Percentiles rank a stretch among this genome's conserved stretches.
Evolutionary conservation across 2,113 vertebrate species (phyloP).

Genomic region (Tachysurus fulvidraco): DNA sequence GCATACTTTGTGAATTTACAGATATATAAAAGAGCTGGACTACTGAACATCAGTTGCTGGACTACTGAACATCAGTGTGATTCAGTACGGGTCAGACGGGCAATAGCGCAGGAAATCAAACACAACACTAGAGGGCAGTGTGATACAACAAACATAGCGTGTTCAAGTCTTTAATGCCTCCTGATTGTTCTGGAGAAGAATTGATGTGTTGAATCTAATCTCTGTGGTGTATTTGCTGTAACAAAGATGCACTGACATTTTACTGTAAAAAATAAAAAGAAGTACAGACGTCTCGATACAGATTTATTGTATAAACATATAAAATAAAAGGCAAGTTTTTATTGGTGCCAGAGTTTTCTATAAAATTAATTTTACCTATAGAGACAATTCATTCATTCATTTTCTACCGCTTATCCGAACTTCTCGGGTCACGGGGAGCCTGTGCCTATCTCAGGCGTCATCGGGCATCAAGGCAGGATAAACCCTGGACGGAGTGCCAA

Average conservation of each 20-base stretch:
- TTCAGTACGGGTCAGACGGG: neutral
- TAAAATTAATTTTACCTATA: too few species aligned
- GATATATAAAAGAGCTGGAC: neutral
- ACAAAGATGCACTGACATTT: neutral
- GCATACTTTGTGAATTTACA: neutral
- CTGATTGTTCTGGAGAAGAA: neutral
- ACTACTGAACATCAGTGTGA: neutral
- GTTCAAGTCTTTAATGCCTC: neutral
- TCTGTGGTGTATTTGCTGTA: neutral
- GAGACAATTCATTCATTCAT: too few species aligned
- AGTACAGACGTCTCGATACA: neutral
- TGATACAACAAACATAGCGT: neutral
- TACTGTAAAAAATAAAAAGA: neutral
- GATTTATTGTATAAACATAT: too few species aligned
- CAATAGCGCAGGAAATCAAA: neutral
- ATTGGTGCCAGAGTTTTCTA: too few species aligned
- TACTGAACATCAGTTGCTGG: neutral
- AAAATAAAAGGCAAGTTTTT: too few species aligned
- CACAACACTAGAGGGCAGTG: conserved; percentile 28
- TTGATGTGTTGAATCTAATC: neutral
- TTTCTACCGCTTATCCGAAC: too few species aligned
- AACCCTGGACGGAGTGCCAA: too few species aligned
- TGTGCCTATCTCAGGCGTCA: too few species aligned
- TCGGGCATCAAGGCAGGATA: too few species aligned
- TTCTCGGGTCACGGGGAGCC: too few species aligned